These are phyloP conservation scores for Alloplasta piceator DNA, from an alignment of 2,888 invertebrate species.

Conservation along the genomic window DNA sequence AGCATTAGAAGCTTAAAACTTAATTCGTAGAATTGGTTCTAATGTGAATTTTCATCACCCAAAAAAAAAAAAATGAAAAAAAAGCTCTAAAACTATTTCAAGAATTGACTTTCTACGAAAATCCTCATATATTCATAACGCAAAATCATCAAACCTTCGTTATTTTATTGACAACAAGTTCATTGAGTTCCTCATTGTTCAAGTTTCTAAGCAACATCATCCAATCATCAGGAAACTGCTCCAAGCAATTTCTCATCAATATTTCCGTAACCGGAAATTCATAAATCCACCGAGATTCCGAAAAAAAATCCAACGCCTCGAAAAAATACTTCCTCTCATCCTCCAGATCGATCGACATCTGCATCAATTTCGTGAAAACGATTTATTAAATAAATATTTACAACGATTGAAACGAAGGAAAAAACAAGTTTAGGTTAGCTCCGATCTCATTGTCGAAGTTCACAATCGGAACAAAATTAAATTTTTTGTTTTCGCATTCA, in stretches of 20 bases:
- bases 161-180: slow-evolving; percentile 78
- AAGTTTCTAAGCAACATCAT: slow-evolving; percentile 82
- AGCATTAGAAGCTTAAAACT: no score
- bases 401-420: slow-evolving; percentile 44
- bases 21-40: no score
- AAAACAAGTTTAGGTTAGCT: not conserved
- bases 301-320: slow-evolving; percentile 85
- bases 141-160: slow-evolving; percentile 71
- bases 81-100: no score
- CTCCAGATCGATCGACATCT: slow-evolving; percentile 43
- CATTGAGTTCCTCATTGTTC: slow-evolving; percentile 83
- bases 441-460: slow-evolving; percentile 9
- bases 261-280: slow-evolving; percentile 88
- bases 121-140: no score
- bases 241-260: slow-evolving; percentile 85
- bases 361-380: slow-evolving; percentile 1
- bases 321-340: slow-evolving; percentile 84
- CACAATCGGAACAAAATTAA: not conserved
- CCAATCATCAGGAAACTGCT: slow-evolving; percentile 85
- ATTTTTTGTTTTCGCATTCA: slow-evolving; percentile 44
- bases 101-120: no score
- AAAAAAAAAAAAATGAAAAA: no score
- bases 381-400: slow-evolving; percentile 54
- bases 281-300: slow-evolving; percentile 87
- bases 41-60: no score